Evolutionary conservation across 2,113 vertebrate genomes (phyloP).

Genomic region (Ploceus nigricollis): DNA sequence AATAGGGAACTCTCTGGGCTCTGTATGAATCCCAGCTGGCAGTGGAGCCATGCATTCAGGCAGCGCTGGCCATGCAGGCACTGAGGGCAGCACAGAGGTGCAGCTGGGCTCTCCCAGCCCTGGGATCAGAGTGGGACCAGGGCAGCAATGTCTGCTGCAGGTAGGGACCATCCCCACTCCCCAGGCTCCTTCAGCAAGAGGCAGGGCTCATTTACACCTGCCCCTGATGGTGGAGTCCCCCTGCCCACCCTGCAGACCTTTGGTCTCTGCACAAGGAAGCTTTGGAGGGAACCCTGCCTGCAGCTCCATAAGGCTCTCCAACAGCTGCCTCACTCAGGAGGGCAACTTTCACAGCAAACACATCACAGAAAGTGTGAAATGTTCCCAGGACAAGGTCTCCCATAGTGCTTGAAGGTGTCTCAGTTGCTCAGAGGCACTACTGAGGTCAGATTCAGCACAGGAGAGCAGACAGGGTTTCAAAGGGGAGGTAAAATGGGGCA

Average conservation of each 20-base stretch:
- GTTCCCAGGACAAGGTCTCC: neutral
- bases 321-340: neutral
- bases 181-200: neutral
- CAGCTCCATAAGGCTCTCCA: neutral
- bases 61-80: rapidly evolving
- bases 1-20: neutral
- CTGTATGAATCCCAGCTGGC: neutral
- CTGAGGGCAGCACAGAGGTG: neutral
- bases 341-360: neutral
- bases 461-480: neutral
- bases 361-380: neutral
- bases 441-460: neutral
- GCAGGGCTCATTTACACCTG: too few relatives aligned
- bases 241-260: neutral
- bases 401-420: neutral
- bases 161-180: neutral
- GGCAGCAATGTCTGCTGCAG: neutral
- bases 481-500: neutral
- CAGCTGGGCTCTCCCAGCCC: rapidly evolving
- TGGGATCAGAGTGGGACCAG: rapidly evolving
- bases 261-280: rapidly evolving
- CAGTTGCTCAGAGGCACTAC: neutral
- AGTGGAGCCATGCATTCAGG: neutral
- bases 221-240: neutral
- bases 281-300: neutral